Conservation (phyloP, 1,140 invertebrate species). For the Rhyacophila brunnea region DNA sequence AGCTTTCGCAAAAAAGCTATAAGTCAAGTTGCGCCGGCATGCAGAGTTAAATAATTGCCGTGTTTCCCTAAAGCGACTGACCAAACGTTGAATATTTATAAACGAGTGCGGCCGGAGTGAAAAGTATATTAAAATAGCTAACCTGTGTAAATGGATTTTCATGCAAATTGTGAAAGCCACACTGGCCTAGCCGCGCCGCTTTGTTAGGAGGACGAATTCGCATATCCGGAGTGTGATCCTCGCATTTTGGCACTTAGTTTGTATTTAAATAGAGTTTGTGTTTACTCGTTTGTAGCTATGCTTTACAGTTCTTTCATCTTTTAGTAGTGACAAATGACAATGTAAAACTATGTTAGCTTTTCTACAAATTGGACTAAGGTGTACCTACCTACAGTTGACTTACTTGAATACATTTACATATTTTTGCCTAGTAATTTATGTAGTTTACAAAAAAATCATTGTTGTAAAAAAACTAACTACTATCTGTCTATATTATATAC, state of each 20-base stretch:
- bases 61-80: constrained; percentile 1
- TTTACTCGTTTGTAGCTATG: too few species aligned
- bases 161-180: constrained; percentile 26
- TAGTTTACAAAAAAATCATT: too few species aligned
- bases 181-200: background rate
- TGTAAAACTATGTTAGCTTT: too few species aligned
- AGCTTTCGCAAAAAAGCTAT: background rate
- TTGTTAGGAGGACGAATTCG: background rate
- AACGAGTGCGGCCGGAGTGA: constrained; percentile 13
- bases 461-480: too few species aligned
- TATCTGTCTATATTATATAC: too few species aligned
- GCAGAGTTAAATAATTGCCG: constrained; percentile 23
- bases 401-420: too few species aligned
- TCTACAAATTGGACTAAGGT: too few species aligned
- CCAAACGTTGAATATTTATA: constrained; percentile 30
- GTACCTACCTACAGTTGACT: too few species aligned
- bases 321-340: too few species aligned
- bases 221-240: constrained; percentile 15
- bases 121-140: constrained; percentile 33
- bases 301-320: too few species aligned
- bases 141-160: constrained; percentile 34
- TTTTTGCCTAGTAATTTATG: too few species aligned
- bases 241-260: constrained; percentile 1
- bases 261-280: too few species aligned
- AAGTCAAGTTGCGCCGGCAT: background rate